phyloP scores from a whole-genome alignment of 2,888 invertebrate genomes.

The Drosophila kuntzei region DNA sequence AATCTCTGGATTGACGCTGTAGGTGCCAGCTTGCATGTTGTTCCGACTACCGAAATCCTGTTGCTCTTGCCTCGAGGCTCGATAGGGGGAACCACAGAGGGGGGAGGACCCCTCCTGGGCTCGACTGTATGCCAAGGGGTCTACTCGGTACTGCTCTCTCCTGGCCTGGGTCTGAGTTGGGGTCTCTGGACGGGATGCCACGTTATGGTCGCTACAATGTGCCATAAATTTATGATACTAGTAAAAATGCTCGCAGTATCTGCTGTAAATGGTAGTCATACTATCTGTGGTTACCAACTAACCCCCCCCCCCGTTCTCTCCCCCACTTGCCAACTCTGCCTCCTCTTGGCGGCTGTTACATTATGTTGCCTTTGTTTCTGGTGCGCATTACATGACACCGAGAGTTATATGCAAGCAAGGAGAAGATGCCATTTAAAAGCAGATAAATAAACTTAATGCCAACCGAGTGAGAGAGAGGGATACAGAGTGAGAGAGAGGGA shows the following conservation, averaged over 20 bases:
- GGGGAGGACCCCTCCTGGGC: conserved; percentile 8
- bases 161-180: neutral
- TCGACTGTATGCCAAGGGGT: conserved; percentile 6
- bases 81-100: too few relatives aligned
- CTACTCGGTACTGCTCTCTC: neutral
- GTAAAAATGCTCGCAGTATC: conserved; percentile 71
- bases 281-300: conserved; percentile 49
- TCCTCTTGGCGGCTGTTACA: conserved; percentile 60
- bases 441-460: conserved; percentile 79
- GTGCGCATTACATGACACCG: conserved; percentile 75
- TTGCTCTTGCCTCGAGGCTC: conserved; percentile 17
- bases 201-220: conserved; percentile 63
- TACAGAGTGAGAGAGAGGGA: neutral
- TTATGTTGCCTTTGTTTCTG: conserved; percentile 81
- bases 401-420: conserved; percentile 75
- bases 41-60: conserved; percentile 63
- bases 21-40: conserved; percentile 78
- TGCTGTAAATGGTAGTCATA: conserved; percentile 71
- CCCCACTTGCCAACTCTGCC: neutral
- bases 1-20: conserved; percentile 54
- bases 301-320: neutral
- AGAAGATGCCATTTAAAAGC: conserved; percentile 80
- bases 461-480: conserved; percentile 17
- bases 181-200: conserved; percentile 9
- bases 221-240: conserved; percentile 81